Evolutionary conservation across 2,797 vertebrate genomes (phyloP), one percentile per base, ranked within the genome.

Genomic region (Rhabdomys pumilio): DNA sequence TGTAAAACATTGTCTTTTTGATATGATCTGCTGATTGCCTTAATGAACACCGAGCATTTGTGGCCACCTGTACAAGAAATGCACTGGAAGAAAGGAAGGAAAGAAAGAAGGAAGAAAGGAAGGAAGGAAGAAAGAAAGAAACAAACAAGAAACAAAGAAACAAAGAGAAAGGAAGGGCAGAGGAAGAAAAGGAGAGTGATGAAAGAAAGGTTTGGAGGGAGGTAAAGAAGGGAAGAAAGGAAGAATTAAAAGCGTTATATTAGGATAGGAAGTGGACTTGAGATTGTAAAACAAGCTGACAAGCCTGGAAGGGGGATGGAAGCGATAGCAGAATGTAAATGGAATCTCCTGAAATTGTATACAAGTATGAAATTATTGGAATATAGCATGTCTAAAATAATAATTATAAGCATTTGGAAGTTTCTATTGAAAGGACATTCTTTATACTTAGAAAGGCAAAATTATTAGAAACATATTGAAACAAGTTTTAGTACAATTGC

Each of bases 291-390:
- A 14, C 12, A 50, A 1, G 31, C 44, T 69, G 44, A n/a, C 6
- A 15, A n/a, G 31, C 1, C 17, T 4, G 0, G 0, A 67, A n/a
- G 12, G 3, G 13, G 19, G 15, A 15, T 69, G 63, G 44, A 34
- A 53, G 22, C 24, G 2, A n/a, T 1, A n/a, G 83, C 11, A 24
- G 6, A 47, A 22, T 50, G 19, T 38, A n/a, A 55, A 29, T 29
- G 53, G 2, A 24, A 10, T 55, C n/a, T 19, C 22, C 34, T 1
- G 24, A 38, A 14, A 29, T 55, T 55, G 13, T 69, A 72, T 10
- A 69, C 4, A 87, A 38, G 34, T 26, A 87, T 72, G 3, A 72
- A 38, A 55, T 72, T 55, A 12, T n/a, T 59, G 20, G 31, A 24
- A n/a, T 26, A 67, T 69, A 86, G 24, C 3, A 29, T 10, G 44